Evolutionary conservation across 1,140 invertebrate species (phyloP), one percentile per base, ranked within the genome.

Genomic region (Popillia japonica): DNA sequence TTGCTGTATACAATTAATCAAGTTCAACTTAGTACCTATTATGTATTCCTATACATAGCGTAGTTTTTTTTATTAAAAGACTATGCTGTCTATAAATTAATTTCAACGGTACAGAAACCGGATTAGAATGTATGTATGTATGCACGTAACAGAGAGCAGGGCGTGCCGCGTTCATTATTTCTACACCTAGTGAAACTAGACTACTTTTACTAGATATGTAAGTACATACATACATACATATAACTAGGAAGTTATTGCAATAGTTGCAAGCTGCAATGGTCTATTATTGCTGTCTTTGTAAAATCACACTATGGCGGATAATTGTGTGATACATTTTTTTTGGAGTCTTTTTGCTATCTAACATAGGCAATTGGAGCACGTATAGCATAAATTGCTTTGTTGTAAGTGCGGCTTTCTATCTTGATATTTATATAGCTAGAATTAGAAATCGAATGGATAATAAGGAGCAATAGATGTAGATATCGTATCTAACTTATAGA

Each of bases 141-240:
- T 55, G 48, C 17, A 55, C 14, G 48, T n/a, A 68, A 68, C 17
- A 68, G 22, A 68, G 61, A 68, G 6, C 61, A 68, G 61, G 61
- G 61, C 61, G 61, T 68, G 61, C 61, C 61, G 22, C 61, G 10
- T 34, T 68, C 20, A 68, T 68, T 68, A 68, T 68, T 20, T 68
- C 61, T 68, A 68, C 61, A 68, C 27, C 61, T 68, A 68, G 61
- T 68, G 61, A 68, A 68, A 68, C 61, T 68, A 22, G 61, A 68
- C 61, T 68, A 68, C 61, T 68, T 68, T 68, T 68, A 68, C 61
- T 68, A 68, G n/a, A n/a, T n/a, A n/a, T n/a, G n/a, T n/a, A n/a
- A n/a, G n/a, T n/a, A n/a, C n/a, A n/a, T n/a, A n/a, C n/a, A n/a
- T n/a, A n/a, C 27, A 27, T 34, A 68, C 22, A 27, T 34, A 68